phyloP scores from a whole-genome alignment of 2,888 invertebrate species.

The Spodoptera exigua region DNA sequence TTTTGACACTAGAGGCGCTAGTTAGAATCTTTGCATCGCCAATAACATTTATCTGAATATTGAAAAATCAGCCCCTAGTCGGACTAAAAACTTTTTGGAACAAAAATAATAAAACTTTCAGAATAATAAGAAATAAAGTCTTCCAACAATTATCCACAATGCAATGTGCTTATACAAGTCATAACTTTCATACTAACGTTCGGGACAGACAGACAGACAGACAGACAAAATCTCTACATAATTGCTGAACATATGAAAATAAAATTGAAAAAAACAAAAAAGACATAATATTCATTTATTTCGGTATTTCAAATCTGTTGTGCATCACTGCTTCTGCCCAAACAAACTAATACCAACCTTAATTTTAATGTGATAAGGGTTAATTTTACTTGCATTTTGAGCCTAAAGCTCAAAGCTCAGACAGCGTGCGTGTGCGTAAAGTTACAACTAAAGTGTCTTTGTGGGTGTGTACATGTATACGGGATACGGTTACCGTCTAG shows the following conservation, averaged over 20 bases:
- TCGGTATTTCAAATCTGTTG: constrained; percentile 51
- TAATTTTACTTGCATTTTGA: constrained; percentile 10
- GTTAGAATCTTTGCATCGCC: too few species aligned
- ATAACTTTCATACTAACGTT: not conserved
- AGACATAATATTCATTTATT: constrained; percentile 48
- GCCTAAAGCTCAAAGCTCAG: constrained; percentile 64
- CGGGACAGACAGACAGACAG: constrained; percentile 30
- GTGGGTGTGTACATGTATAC: constrained; percentile 59
- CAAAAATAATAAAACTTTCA: too few species aligned
- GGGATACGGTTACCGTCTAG: constrained; percentile 60
- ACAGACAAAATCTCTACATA: constrained; percentile 55
- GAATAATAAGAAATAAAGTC: too few species aligned
- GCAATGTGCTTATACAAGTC: not conserved
- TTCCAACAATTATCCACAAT: too few species aligned
- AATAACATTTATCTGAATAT: too few species aligned
- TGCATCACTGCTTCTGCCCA: constrained; percentile 32
- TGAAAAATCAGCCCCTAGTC: too few species aligned
- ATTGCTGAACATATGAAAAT: constrained; percentile 55
- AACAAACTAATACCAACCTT: constrained; percentile 31
- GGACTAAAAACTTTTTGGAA: too few species aligned
- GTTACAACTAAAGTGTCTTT: constrained; percentile 33
- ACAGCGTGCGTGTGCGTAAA: constrained; percentile 54
- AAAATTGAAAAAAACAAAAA: constrained; percentile 52
- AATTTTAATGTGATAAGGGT: fast-evolving
- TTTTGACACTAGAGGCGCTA: too few species aligned